A percentile compares a stretch with the other conserved stretches of the same genome.
These are phyloP conservation scores for Drosophila paranaensis DNA, from an alignment of 2,888 invertebrate species.

Conservation along the genomic window DNA sequence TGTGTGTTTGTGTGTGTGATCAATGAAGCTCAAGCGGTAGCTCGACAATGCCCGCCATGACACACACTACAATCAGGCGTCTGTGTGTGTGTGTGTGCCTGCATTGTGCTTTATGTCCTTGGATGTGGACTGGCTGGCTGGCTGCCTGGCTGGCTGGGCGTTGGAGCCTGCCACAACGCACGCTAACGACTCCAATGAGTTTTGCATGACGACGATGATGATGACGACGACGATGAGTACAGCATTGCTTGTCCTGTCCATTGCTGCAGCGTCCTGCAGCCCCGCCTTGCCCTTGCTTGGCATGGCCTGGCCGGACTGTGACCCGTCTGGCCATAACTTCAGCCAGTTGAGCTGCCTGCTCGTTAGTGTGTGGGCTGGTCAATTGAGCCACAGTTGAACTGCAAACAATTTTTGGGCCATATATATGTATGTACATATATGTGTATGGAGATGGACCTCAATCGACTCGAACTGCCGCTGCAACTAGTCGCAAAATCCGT, in stretches of 20 bases:
- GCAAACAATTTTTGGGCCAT: conserved; percentile 65
- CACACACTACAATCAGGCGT: conserved; percentile 11
- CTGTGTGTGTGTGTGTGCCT: conserved; percentile 31
- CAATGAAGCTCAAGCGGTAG: conserved; percentile 58
- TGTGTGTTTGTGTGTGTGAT: conserved; percentile 53
- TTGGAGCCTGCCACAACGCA: conserved; percentile 35
- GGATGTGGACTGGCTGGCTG: conserved; percentile 23
- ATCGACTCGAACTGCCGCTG: conserved; percentile 21
- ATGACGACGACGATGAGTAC: conserved; percentile 41
- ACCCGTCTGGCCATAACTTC: conserved; percentile 29
- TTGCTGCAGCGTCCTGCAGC: not conserved
- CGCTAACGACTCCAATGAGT: conserved; percentile 76
- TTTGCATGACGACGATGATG: conserved; percentile 66
- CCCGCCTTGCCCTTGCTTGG: not conserved
- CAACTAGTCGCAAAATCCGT: conserved; percentile 58
- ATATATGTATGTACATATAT: not conserved
- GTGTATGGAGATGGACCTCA: conserved; percentile 7
- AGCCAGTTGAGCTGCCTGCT: conserved; percentile 38
- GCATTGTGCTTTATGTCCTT: conserved; percentile 67
- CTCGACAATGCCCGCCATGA: conserved; percentile 24
- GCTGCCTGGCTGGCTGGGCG: conserved; percentile 1
- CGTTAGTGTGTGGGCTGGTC: conserved; percentile 58
- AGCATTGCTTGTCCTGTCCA: conserved; percentile 47
- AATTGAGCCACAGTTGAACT: conserved; percentile 75
- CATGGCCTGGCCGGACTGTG: conserved; percentile 3